Evolutionary conservation across 1,140 invertebrate genomes (phyloP).

Genomic region (Yoshiicerus persimilis): DNA sequence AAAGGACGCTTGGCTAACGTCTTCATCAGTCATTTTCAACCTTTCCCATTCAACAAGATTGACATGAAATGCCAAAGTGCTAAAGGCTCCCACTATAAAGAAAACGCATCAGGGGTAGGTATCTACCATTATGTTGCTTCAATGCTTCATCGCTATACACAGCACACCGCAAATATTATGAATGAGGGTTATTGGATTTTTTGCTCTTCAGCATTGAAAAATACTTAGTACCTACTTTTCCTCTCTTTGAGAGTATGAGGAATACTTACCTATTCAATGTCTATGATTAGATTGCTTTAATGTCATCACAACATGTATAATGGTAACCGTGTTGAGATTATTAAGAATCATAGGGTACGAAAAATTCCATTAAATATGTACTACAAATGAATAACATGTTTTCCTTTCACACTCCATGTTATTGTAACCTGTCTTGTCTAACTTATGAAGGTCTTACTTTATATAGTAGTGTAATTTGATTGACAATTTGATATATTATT

Average conservation of each 20-base stretch:
- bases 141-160: neutral
- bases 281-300: too few species aligned
- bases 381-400: neutral
- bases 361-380: neutral
- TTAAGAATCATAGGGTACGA: neutral
- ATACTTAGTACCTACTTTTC: neutral
- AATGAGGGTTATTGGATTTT: neutral
- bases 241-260: too few species aligned
- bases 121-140: neutral
- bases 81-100: neutral
- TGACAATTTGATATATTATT: neutral
- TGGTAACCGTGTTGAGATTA: neutral
- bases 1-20: neutral
- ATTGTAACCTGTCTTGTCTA: too few species aligned
- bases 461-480: neutral
- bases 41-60: neutral
- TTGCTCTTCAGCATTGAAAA: neutral
- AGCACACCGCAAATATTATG: neutral
- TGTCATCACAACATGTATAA: neutral
- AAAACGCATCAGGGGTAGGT: neutral
- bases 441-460: too few species aligned
- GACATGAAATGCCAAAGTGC: neutral
- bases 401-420: too few species aligned
- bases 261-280: too few species aligned
- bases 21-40: conserved; percentile 13